A percentile compares a stretch with the other conserved stretches of the same genome.
Evolutionary conservation across 2,888 invertebrate genomes (phyloP).

Genomic region (Andrena flavipes): DNA sequence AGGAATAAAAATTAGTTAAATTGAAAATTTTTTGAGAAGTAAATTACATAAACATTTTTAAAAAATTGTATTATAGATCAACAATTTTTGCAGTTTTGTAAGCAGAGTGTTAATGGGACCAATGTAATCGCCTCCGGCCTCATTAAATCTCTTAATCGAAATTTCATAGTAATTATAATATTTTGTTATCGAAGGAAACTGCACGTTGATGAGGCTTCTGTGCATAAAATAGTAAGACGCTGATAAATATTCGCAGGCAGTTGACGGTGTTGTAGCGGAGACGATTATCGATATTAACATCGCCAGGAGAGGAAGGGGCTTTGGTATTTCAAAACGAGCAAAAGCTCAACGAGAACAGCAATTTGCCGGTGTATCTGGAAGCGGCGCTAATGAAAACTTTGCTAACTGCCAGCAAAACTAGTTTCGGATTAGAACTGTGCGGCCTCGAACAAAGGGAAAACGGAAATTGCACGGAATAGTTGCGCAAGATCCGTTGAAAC

Average conservation of each 20-base stretch:
- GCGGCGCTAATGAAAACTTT: constrained; percentile 55
- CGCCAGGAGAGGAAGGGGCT: not conserved
- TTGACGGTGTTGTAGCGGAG: constrained; percentile 46
- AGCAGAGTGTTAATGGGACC: not conserved
- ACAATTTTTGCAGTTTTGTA: not conserved
- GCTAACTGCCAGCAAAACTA: constrained; percentile 54
- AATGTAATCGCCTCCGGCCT: not conserved
- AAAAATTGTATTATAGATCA: not conserved
- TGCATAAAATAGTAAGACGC: not conserved
- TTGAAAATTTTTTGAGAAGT: no score
- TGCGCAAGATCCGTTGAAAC: constrained; percentile 34
- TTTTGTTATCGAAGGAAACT: not conserved
- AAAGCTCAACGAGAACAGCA: constrained; percentile 58
- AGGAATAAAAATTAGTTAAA: no score
- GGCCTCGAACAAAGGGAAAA: constrained; percentile 36
- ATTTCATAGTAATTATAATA: not conserved
- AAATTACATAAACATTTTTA: no score
- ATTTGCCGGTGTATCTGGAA: constrained; percentile 48
- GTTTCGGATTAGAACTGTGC: constrained; percentile 51
- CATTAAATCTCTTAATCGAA: constrained; percentile 17
- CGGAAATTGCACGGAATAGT: constrained; percentile 43
- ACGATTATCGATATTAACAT: constrained; percentile 55
- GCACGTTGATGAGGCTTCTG: not conserved
- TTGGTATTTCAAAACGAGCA: constrained; percentile 54
- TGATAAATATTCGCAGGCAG: constrained; percentile 49